Conservation (phyloP, 2,888 invertebrate species). For the Chouioia cunea region DNA sequence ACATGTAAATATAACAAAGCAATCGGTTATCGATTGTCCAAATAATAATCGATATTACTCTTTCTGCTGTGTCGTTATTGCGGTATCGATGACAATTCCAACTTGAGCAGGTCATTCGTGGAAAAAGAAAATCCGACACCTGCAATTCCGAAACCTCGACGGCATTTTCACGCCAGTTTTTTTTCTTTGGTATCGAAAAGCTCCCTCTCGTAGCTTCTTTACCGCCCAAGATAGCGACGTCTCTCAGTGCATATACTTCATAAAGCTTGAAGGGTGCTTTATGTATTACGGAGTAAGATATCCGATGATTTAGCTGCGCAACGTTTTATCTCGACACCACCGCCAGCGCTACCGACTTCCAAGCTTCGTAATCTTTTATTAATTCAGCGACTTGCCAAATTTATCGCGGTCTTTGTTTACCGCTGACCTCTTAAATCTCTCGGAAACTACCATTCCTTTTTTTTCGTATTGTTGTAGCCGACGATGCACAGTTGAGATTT, state of each 20-base stretch:
- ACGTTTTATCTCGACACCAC: constrained; percentile 39
- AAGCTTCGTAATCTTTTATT: constrained; percentile 68
- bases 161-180: too few relatives aligned
- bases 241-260: constrained; percentile 51
- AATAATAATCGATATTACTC: too few relatives aligned
- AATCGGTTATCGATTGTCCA: too few relatives aligned
- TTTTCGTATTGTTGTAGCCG: neutral
- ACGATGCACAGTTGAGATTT: too few relatives aligned
- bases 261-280: constrained; percentile 68
- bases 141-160: too few relatives aligned
- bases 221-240: constrained; percentile 22
- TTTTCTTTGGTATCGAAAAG: neutral
- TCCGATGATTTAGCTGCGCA: constrained; percentile 68
- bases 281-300: constrained; percentile 68
- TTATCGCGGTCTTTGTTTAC: constrained; percentile 61
- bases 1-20: too few relatives aligned
- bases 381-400: constrained; percentile 68
- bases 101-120: too few relatives aligned
- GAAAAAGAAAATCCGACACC: too few relatives aligned
- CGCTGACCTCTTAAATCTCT: constrained; percentile 60
- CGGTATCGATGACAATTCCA: too few relatives aligned
- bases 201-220: constrained; percentile 17
- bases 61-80: too few relatives aligned
- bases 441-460: constrained; percentile 49
- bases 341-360: too few relatives aligned